phyloP scores from a whole-genome alignment of 2,888 invertebrate species.

The Standfussiana lucernea region DNA sequence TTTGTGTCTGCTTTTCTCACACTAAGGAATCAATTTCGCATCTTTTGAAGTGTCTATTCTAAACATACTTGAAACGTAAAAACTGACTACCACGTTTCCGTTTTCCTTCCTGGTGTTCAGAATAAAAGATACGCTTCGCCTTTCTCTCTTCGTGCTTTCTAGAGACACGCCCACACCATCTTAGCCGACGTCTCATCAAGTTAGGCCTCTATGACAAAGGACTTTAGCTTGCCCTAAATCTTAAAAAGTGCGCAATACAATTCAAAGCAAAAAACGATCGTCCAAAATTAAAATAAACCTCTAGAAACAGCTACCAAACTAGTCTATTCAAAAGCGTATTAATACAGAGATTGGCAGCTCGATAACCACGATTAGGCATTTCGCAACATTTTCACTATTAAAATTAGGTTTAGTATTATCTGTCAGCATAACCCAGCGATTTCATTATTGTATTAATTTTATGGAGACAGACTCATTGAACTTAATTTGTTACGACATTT shows the following conservation, averaged over 20 bases:
- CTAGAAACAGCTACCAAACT: neutral
- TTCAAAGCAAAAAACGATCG: neutral
- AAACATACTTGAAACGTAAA: too few species aligned
- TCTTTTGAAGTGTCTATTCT: too few species aligned
- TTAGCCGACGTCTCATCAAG: too few species aligned
- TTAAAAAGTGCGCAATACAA: neutral
- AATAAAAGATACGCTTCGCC: too few species aligned
- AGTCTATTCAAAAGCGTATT: constrained; percentile 12
- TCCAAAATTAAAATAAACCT: neutral
- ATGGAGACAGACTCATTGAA: neutral
- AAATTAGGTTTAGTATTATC: constrained; percentile 19
- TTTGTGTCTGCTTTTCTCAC: too few species aligned
- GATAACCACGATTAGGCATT: constrained; percentile 45
- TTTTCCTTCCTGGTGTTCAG: too few species aligned
- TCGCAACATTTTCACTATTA: constrained; percentile 35
- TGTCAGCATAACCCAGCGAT: neutral
- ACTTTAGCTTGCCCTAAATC: too few species aligned
- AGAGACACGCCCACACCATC: too few species aligned
- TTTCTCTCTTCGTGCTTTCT: too few species aligned
- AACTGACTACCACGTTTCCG: too few species aligned
- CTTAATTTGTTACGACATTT: neutral
- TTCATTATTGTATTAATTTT: neutral
- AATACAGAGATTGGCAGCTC: constrained; percentile 14
- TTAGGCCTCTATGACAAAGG: too few species aligned
- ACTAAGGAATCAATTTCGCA: too few species aligned